phyloP scores from a whole-genome alignment of 2,888 invertebrate genomes.

The Dione juno region DNA sequence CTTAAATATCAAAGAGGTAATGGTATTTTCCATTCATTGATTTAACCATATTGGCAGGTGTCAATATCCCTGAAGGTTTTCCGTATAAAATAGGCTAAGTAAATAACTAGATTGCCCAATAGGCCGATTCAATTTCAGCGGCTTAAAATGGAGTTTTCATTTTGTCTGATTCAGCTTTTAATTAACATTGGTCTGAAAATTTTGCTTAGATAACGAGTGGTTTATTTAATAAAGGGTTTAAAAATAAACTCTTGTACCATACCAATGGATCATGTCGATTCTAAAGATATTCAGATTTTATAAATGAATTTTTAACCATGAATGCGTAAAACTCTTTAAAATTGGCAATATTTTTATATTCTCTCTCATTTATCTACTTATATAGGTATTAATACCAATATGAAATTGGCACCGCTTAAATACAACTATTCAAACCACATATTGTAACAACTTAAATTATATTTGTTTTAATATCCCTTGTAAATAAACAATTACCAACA shows the following conservation, averaged over 20 bases:
- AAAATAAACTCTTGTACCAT: slow-evolving; percentile 3
- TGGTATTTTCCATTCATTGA: slow-evolving; percentile 61
- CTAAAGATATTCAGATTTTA: not conserved
- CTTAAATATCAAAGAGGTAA: not conserved
- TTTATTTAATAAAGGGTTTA: slow-evolving; percentile 22
- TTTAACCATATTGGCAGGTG: slow-evolving; percentile 57
- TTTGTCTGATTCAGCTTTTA: slow-evolving; percentile 67
- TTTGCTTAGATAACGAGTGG: slow-evolving; percentile 37
- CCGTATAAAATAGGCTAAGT: slow-evolving; percentile 73
- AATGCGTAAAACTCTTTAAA: not conserved
- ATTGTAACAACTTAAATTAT: not conserved
- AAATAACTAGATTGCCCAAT: slow-evolving; percentile 69
- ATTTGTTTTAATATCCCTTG: not conserved
- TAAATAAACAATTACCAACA: not conserved
- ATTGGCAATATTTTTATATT: too few relatives aligned
- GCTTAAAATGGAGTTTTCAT: slow-evolving; percentile 63
- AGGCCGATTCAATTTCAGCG: slow-evolving; percentile 62
- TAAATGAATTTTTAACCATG: not conserved
- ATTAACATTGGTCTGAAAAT: slow-evolving; percentile 56
- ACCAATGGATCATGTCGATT: not conserved
- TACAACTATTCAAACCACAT: not conserved
- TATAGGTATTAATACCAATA: too few relatives aligned
- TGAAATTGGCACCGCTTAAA: not conserved
- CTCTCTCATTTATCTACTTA: too few relatives aligned
- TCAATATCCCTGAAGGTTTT: slow-evolving; percentile 60